Evolutionary conservation across 2,888 invertebrate species (phyloP), one percentile per base, ranked within the genome.

Genomic region (Smittia aterrima): DNA sequence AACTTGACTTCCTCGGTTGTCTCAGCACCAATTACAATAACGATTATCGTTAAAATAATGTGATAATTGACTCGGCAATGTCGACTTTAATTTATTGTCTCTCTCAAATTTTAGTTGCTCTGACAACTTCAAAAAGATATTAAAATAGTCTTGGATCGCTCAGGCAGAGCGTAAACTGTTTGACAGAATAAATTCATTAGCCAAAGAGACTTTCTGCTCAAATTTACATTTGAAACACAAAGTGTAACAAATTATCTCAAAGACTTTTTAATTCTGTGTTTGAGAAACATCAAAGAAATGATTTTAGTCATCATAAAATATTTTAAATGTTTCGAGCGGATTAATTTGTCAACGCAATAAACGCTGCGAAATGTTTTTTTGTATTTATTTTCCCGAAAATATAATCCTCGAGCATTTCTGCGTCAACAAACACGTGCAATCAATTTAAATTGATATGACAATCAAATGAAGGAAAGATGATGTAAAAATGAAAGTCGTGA

Each of bases 1-100:
- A 47, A 11, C 47, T 6, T n/a, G 6, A 3, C 47, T 47, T n/a
- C 16, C 20, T 58, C 22, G 58, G 7, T 58, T 13, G 22, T 13
- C 27, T 4, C 27, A 18, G 11, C 16, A 32, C 25, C 53, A 70
- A 70, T 70, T 70, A 70, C 40, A 70, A 70, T 70, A 70, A 70
- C 68, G 40, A 70, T 70, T 40, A 70, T 70, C 68, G 68, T 70
- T 70, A 70, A 25, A 70, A 24, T 70, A 53, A 70, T 70, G 68
- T 27, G 68, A 70, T 70, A 70, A 70, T 70, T 70, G 68, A 70
- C 68, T 70, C 40, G 68, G 41, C 68, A 70, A 16, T 70, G 68
- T 70, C 68, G 40, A 70, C 47, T 20, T 53, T 40, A 70, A 70
- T 70, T 47, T 47, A 47, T 47, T n/a, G 13, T 47, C 13, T 11